Evolutionary conservation across 2,113 vertebrate genomes (phyloP).

Genomic region (Protobothrops flavoviridis): DNA sequence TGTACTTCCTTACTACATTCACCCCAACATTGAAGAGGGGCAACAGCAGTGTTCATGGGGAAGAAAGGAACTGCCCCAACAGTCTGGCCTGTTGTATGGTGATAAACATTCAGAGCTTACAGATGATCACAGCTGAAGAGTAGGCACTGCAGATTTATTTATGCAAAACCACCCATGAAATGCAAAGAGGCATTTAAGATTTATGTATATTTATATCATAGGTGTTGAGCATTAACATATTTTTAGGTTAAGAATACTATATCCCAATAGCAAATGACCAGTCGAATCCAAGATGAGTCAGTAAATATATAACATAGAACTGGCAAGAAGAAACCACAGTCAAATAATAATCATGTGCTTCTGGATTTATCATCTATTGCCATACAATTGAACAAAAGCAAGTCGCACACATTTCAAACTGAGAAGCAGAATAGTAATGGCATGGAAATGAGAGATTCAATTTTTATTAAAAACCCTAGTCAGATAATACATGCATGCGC

Average conservation of each 20-base stretch:
- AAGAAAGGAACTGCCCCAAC: background rate
- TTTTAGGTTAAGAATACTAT: background rate
- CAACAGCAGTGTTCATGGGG: background rate
- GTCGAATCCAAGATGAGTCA: too few species aligned
- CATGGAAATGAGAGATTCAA: background rate
- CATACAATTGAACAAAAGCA: background rate
- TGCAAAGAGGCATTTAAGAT: background rate
- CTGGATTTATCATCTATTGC: background rate
- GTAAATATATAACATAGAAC: background rate
- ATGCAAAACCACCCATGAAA: background rate
- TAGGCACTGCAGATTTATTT: too few species aligned
- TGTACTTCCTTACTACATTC: background rate
- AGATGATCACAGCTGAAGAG: too few species aligned
- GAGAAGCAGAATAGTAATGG: background rate
- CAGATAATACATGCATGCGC: background rate
- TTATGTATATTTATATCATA: background rate
- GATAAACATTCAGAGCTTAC: background rate
- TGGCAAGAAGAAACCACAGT: background rate
- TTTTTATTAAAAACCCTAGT: background rate
- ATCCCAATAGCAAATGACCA: background rate
- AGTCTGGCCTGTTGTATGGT: too few species aligned
- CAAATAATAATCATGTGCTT: background rate
- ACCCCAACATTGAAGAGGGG: background rate
- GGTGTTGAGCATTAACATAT: background rate
- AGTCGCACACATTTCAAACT: background rate